A percentile compares a stretch with the other conserved stretches of the same genome.
These are phyloP conservation scores for Zaprionus taronus DNA, from an alignment of 1,140 invertebrate genomes.

Conservation along the genomic window DNA sequence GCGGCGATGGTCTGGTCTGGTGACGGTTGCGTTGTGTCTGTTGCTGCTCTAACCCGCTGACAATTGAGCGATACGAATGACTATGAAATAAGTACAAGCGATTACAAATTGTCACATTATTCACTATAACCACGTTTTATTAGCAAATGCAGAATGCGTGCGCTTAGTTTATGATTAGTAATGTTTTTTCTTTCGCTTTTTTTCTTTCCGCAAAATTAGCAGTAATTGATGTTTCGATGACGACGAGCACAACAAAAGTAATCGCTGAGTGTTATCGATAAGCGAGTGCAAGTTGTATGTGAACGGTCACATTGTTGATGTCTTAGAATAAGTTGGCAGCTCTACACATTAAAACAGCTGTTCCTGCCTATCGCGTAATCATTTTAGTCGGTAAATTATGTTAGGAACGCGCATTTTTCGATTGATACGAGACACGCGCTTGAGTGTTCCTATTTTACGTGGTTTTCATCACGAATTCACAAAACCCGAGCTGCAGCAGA, in stretches of 20 bases:
- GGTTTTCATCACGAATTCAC: conserved; percentile 79
- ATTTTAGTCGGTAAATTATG: conserved; percentile 47
- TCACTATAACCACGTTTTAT: conserved; percentile 33
- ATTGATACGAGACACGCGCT: conserved; percentile 56
- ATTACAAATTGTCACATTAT: conserved; percentile 40
- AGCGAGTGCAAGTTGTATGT: not conserved
- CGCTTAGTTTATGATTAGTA: conserved; percentile 43
- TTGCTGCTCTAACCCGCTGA: conserved; percentile 25
- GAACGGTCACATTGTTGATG: conserved; percentile 13
- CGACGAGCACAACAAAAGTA: conserved; percentile 16
- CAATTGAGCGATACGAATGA: conserved; percentile 27
- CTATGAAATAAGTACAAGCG: conserved; percentile 36
- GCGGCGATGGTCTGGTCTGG: conserved; percentile 28
- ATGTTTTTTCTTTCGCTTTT: conserved; percentile 40
- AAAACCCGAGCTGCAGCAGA: conserved; percentile 46
- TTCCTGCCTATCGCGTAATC: conserved; percentile 36
- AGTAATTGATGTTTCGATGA: conserved; percentile 52
- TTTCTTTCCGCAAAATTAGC: conserved; percentile 54
- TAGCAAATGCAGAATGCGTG: conserved; percentile 38
- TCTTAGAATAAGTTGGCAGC: conserved; percentile 11
- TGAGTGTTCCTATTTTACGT: conserved; percentile 66
- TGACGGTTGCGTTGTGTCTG: conserved; percentile 48
- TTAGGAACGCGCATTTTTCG: conserved; percentile 64
- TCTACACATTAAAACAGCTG: conserved; percentile 25
- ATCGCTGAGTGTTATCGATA: conserved; percentile 27